Conservation (phyloP, 2,113 vertebrate species). For the Corydoras maculifer region DNA sequence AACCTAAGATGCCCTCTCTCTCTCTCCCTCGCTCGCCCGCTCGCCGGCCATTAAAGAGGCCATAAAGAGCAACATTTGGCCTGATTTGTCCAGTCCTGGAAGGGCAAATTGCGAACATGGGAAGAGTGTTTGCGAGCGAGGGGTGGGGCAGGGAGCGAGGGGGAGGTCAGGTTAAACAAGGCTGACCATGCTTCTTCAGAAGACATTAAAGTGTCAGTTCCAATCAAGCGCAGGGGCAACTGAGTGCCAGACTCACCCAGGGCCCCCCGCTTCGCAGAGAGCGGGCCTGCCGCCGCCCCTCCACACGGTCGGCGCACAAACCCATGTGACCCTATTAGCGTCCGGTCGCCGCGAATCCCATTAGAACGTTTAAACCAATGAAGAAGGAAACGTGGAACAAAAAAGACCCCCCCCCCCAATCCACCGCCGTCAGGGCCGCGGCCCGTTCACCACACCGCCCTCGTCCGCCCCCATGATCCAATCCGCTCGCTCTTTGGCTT, state of each 20-base stretch:
- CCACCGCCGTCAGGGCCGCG: conserved; percentile 63
- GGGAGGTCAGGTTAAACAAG: conserved; percentile 68
- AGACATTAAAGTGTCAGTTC: conserved; percentile 79
- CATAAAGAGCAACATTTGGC: conserved; percentile 77
- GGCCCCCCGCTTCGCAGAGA: conserved; percentile 58
- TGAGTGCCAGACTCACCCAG: conserved; percentile 71
- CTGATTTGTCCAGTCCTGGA: conserved; percentile 70
- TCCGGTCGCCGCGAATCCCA: conserved; percentile 68
- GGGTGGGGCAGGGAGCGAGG: conserved; percentile 40
- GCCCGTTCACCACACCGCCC: conserved; percentile 53
- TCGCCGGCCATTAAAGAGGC: conserved; percentile 58
- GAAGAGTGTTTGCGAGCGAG: conserved; percentile 53
- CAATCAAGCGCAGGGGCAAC: conserved; percentile 68
- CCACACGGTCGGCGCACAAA: conserved; percentile 48
- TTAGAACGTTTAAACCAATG: conserved; percentile 74
- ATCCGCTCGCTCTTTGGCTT: background rate
- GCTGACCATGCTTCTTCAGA: conserved; percentile 68
- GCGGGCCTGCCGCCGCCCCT: conserved; percentile 58
- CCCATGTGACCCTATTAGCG: too few species aligned
- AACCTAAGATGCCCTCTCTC: conserved; percentile 55
- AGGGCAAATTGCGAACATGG: conserved; percentile 70
- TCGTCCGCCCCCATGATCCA: conserved; percentile 42
- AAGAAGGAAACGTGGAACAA: conserved; percentile 77
- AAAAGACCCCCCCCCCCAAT: conserved; percentile 73
- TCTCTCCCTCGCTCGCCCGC: too few species aligned